Percentiles rank a stretch among this genome's conserved stretches.
phyloP scores from a whole-genome alignment of 2,797 vertebrate species.

The Tinamus major region DNA sequence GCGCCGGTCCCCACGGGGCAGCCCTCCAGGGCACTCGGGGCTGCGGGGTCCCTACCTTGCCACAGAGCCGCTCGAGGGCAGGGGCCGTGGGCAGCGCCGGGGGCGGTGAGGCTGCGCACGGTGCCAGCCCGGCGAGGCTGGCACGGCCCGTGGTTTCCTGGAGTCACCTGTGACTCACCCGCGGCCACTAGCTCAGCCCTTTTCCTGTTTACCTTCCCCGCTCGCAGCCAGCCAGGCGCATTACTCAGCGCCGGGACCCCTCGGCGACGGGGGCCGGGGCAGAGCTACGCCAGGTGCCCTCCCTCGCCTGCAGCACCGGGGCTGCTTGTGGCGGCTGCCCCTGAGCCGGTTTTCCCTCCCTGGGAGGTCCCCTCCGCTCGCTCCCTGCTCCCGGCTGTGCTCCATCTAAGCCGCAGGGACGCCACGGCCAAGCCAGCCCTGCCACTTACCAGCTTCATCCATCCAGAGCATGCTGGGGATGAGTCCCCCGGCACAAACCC shows the following conservation, averaged over 20 bases:
- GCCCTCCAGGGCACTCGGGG: too few species aligned
- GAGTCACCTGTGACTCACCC: conserved; percentile 54
- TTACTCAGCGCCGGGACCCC: conserved; percentile 37
- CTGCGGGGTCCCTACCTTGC: too few species aligned
- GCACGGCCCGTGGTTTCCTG: conserved; percentile 36
- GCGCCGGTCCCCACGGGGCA: too few species aligned
- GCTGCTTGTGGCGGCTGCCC: background rate
- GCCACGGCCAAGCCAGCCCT: background rate
- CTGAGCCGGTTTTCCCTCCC: background rate
- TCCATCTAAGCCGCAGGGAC: background rate
- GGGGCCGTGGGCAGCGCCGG: background rate
- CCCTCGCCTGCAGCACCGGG: background rate
- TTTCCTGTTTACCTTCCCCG: conserved; percentile 70
- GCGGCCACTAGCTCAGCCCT: conserved; percentile 55
- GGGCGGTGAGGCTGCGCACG: background rate
- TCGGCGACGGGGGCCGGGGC: background rate
- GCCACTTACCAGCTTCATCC: background rate
- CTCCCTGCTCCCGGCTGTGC: background rate
- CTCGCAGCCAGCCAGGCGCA: conserved; percentile 37
- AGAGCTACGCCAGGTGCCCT: background rate
- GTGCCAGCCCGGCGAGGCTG: conserved; percentile 12
- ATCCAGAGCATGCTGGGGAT: background rate
- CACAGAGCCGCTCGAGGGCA: too few species aligned
- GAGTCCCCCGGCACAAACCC: background rate
- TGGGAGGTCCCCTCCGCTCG: background rate